Evolutionary conservation across 1,140 invertebrate genomes (phyloP).

Genomic region (Cataglyphis hispanica): DNA sequence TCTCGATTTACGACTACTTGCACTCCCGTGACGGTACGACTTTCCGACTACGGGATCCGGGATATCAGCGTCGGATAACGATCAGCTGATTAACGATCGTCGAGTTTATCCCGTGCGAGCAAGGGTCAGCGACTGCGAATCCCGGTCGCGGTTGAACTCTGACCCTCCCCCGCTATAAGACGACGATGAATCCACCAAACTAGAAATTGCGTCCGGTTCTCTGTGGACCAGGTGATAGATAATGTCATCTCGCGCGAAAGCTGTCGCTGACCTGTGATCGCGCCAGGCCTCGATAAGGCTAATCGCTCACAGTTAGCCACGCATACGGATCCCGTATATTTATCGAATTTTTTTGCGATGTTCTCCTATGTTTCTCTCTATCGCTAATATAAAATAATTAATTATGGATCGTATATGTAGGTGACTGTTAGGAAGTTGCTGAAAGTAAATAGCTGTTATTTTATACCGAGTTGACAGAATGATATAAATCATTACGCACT

Average conservation of each 20-base stretch:
- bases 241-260: constrained; percentile 46
- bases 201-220: constrained; percentile 5
- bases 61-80: constrained; percentile 58
- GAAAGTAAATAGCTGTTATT: too few relatives aligned
- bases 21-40: background rate
- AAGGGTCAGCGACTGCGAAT: constrained; percentile 45
- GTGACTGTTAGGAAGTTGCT: too few relatives aligned
- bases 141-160: constrained; percentile 64
- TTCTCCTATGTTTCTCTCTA: background rate
- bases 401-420: background rate
- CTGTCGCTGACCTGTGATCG: constrained; percentile 23
- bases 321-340: background rate
- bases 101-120: constrained; percentile 24
- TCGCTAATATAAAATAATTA: constrained; percentile 32
- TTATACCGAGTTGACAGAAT: too few relatives aligned
- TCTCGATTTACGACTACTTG: constrained; percentile 60
- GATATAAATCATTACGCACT: too few relatives aligned
- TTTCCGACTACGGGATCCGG: constrained; percentile 5
- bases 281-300: constrained; percentile 13
- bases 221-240: constrained; percentile 49
- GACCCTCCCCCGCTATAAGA: constrained; percentile 55
- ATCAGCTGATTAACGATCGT: constrained; percentile 71
- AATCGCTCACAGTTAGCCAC: constrained; percentile 22
- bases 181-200: constrained; percentile 61
- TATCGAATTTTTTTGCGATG: background rate